Percentiles rank a stretch among this genome's conserved stretches.
Evolutionary conservation across 2,113 vertebrate genomes (phyloP).

Genomic region (Scomber japonicus): DNA sequence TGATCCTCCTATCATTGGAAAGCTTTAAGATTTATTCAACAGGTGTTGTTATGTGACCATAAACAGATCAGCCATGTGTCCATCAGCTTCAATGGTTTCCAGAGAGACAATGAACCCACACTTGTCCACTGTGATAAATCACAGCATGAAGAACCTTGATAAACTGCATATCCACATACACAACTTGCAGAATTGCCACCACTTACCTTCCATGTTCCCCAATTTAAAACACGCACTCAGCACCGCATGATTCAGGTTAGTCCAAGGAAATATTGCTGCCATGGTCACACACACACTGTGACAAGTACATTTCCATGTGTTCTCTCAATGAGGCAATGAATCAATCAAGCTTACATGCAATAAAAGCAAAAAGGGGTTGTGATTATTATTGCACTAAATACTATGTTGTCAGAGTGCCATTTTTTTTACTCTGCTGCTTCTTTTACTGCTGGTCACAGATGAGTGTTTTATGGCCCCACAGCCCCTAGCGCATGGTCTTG

Average conservation of each 20-base stretch:
- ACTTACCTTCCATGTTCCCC: slow-evolving; percentile 28
- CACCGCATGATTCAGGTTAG: slow-evolving; percentile 12
- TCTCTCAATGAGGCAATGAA: slow-evolving; percentile 63
- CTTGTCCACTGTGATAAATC: background rate
- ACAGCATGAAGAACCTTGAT: background rate
- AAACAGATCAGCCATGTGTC: slow-evolving; percentile 6
- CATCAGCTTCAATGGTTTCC: background rate
- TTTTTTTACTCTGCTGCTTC: slow-evolving; percentile 55
- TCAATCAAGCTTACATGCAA: slow-evolving; percentile 77
- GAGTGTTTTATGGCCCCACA: slow-evolving; percentile 76
- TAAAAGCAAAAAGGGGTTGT: slow-evolving; percentile 72
- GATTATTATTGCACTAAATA: slow-evolving; percentile 79
- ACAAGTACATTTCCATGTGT: slow-evolving; percentile 74
- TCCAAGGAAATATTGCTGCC: slow-evolving; percentile 57
- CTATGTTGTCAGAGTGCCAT: slow-evolving; percentile 61
- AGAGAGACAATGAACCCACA: slow-evolving; percentile 7
- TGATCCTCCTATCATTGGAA: slow-evolving; percentile 34
- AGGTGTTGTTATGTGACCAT: slow-evolving; percentile 11
- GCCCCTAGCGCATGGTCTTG: slow-evolving; percentile 48
- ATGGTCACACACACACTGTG: slow-evolving; percentile 58
- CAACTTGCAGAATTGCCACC: background rate
- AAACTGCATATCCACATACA: background rate
- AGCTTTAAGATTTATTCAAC: slow-evolving; percentile 25
- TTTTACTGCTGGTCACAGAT: slow-evolving; percentile 77
- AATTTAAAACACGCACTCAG: slow-evolving; percentile 40